Base-by-base conservation (phyloP, 1,140 invertebrate species). In the Dinothrombium tinctorium region DNA sequence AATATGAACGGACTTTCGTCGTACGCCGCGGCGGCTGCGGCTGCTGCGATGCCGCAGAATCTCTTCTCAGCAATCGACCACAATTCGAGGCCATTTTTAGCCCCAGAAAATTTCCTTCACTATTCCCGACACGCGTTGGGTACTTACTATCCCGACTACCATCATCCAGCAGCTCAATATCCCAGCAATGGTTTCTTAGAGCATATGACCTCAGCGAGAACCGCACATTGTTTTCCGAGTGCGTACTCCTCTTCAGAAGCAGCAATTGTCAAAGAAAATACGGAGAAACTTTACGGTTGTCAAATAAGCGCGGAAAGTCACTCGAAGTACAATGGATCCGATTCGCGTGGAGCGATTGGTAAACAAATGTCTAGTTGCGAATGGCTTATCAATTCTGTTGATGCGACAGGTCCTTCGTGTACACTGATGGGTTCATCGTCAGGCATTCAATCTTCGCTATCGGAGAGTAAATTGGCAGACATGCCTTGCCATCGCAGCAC, bases 61-160 rank as follows among this genome's bases (percentile, higher is more conserved):
- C 65, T 74, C 15, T 64, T 69, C 39, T 74, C 75, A 44, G 63
- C 60, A 1, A 54, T 74, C 0, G 81, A 83, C 54, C 41, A 42
- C 19, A 55, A 53, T 42, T 45, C 49, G 68, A 73, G 4, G 48
- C 26, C 41, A 22, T 68, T 74, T 42, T 17, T 14, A 64, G 64
- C 69, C 0, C 72, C 76, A 6, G 79, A 83, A 49, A 82, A 82
- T 52, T 63, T 83, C 42, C 80, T 84, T 58, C 74, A 48, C n/a
- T 50, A 83, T 54, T 82, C 82, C 58, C 69, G 79, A 29, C 74
- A 77, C 1, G 41, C 41, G 12, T 54, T 76, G 2, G 67, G 71
- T 15, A 68, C 69, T 2, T 78, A 78, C 51, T 80, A 79, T 48
- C 68, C 73, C 0, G 49, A 53, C 42, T 73, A 79, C 17, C 41